Evolutionary conservation across 1,140 invertebrate genomes (phyloP).

Genomic region (Stegodyphus dumicola): DNA sequence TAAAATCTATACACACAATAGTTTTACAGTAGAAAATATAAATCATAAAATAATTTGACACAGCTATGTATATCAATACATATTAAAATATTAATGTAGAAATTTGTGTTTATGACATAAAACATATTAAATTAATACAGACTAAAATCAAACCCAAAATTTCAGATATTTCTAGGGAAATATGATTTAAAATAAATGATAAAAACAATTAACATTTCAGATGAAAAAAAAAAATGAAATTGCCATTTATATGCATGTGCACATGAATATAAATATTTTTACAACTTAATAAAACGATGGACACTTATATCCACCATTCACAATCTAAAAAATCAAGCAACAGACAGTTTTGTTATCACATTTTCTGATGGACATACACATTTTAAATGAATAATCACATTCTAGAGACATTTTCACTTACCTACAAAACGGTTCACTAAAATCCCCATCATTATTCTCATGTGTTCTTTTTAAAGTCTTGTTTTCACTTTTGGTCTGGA

Average conservation of each 20-base stretch:
- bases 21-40: too few relatives aligned
- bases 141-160: too few relatives aligned
- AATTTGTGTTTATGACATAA: too few relatives aligned
- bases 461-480: slow-evolving; percentile 57
- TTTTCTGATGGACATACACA: background rate
- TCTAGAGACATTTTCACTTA: slow-evolving; percentile 60
- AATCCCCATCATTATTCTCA: slow-evolving; percentile 66
- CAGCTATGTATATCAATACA: too few relatives aligned
- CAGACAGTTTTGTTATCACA: background rate
- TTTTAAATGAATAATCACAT: background rate
- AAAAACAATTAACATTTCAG: too few relatives aligned
- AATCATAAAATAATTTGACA: too few relatives aligned
- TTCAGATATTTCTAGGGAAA: too few relatives aligned
- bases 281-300: background rate
- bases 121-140: too few relatives aligned
- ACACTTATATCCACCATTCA: background rate
- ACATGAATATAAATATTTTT: background rate
- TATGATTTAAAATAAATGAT: too few relatives aligned
- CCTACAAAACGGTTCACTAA: slow-evolving; percentile 57
- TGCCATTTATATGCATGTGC: background rate
- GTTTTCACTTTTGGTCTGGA: slow-evolving; percentile 54
- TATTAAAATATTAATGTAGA: too few relatives aligned
- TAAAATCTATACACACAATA: too few relatives aligned
- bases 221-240: too few relatives aligned
- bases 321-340: background rate